These are phyloP conservation scores for Cromileptes altivelis DNA, from an alignment of 2,113 vertebrate genomes.

Conservation along the genomic window DNA sequence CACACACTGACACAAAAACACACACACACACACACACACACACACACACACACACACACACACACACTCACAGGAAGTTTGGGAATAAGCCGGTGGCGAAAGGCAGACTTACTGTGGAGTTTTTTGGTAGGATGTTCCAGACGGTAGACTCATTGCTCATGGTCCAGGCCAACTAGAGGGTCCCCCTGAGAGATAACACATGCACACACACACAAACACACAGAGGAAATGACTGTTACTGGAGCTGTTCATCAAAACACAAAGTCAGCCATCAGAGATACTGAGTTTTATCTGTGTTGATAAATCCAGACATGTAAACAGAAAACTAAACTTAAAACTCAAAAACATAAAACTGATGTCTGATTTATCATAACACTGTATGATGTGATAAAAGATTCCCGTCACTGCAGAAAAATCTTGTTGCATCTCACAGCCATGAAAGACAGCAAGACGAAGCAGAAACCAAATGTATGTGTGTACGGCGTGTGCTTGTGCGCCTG, in stretches of 20 bases:
- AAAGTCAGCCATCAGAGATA: constrained; percentile 35
- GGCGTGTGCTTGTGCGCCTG: not conserved
- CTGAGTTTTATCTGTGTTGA: constrained; percentile 13
- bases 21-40: no score
- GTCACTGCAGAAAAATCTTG: constrained; percentile 16
- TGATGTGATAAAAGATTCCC: not conserved
- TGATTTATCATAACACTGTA: not conserved
- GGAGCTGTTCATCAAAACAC: constrained; percentile 57
- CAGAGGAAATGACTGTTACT: constrained; percentile 68
- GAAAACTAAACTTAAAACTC: not conserved
- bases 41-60: constrained; percentile 22
- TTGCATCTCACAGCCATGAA: constrained; percentile 18
- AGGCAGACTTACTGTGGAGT: constrained; percentile 89
- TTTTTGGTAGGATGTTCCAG: constrained; percentile 91
- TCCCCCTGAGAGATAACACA: constrained; percentile 82
- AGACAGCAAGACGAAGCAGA: constrained; percentile 30
- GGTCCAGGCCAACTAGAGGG: constrained; percentile 86
- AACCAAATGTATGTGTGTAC: constrained; percentile 16
- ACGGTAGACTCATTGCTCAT: constrained; percentile 93
- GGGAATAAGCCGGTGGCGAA: constrained; percentile 47
- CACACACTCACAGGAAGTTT: constrained; percentile 64
- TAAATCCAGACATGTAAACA: not conserved
- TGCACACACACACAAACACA: constrained; percentile 51
- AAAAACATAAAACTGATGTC: no score
- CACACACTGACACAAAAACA: constrained; percentile 21